Evolutionary conservation across 1,140 invertebrate species (phyloP), one percentile per base, ranked within the genome.

Genomic region (Eriosoma lanigerum): DNA sequence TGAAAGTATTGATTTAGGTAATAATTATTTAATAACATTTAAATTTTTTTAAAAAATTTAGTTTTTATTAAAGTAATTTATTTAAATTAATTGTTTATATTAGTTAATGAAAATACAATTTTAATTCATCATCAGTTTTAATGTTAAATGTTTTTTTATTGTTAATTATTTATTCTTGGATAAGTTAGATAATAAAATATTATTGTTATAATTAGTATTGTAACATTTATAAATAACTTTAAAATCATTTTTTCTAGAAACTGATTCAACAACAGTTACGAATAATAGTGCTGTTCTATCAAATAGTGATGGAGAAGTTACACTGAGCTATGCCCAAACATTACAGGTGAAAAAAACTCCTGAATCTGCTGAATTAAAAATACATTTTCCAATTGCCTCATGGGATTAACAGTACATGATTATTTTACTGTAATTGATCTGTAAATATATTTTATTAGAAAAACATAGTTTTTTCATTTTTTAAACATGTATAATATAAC

Each of bases 1-100:
- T 26, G 56, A 78, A 48, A 62, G 56, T 62, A 46, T 60, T 46
- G 75, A 78, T 46, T n/a, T 62, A 32, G 56, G 75, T 78, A 78
- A 62, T 9, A 44, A n/a, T 46, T 24, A 46, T 52, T n/a, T n/a
- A n/a, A n/a, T n/a, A n/a, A n/a, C n/a, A n/a, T n/a, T n/a, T n/a
- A n/a, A n/a, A n/a, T 38, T 4, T 10, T 48, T 48, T 15, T 68
- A 38, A 38, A n/a, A 8, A 56, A 56, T 48, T 56, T 2, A n/a
- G 10, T 21, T 24, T 56, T n/a, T 56, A 15, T 21, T n/a, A 17
- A 15, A n/a, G 2, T 56, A 38, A 38, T 38, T 38, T 4, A 38
- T 38, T n/a, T n/a, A n/a, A n/a, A n/a, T n/a, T n/a, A n/a, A n/a
- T n/a, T n/a, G n/a, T n/a, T n/a, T n/a, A n/a, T n/a, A n/a, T n/a